Conservation (phyloP, 2,888 invertebrate genomes). For the Nebria brevicollis region DNA sequence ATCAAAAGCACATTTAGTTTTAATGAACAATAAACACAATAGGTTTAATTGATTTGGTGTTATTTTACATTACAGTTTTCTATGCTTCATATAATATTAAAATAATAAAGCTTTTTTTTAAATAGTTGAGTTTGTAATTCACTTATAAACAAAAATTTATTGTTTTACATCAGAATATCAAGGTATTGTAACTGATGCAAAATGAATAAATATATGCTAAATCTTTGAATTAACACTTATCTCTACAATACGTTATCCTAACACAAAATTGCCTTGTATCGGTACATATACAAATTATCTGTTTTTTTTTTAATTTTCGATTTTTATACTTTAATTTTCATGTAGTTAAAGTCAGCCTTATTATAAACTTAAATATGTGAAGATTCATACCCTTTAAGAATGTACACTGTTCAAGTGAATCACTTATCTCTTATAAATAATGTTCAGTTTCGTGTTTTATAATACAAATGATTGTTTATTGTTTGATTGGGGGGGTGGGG, state of each 20-base stretch:
- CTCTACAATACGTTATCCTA: conserved; percentile 44
- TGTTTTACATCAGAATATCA: conserved; percentile 8
- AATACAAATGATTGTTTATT: conserved; percentile 19
- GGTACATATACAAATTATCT: conserved; percentile 43
- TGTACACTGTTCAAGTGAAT: conserved; percentile 24
- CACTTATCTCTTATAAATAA: neutral
- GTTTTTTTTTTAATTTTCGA: conserved; percentile 23
- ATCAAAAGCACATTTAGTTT: too few species aligned
- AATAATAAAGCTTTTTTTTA: too few species aligned
- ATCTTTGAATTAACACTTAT: conserved; percentile 45
- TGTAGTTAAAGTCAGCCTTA: conserved; percentile 46
- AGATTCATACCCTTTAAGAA: conserved; percentile 18
- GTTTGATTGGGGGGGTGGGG: conserved; percentile 14
- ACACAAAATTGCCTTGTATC: conserved; percentile 47
- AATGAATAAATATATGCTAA: conserved; percentile 42
- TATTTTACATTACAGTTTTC: too few species aligned
- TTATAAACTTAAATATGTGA: conserved; percentile 23
- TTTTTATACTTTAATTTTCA: conserved; percentile 5
- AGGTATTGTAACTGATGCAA: conserved; percentile 12
- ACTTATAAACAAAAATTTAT: neutral
- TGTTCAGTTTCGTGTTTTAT: conserved; percentile 3
- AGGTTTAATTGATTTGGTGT: too few species aligned
- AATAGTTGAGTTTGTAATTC: neutral
- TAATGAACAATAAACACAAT: too few species aligned
- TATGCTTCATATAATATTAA: too few species aligned